These are phyloP conservation scores for Cristatella mucedo DNA, from an alignment of 2,888 invertebrate genomes.

Conservation along the genomic window DNA sequence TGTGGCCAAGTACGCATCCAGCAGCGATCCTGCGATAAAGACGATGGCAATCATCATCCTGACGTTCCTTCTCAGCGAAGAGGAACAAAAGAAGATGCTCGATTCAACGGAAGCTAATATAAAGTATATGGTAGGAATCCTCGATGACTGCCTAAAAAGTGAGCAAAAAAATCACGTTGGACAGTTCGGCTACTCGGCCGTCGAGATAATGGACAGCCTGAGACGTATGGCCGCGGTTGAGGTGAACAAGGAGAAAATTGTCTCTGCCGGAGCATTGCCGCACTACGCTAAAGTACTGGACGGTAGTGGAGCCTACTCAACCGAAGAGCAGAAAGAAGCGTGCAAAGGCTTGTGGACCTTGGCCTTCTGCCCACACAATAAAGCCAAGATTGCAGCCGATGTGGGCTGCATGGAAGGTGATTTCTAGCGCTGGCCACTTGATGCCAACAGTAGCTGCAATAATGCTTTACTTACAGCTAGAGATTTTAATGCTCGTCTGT, in stretches of 20 bases:
- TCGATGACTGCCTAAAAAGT: slow-evolving; percentile 22
- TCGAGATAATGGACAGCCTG: slow-evolving; percentile 25
- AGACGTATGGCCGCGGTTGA: slow-evolving; percentile 25
- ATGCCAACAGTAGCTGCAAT: no score
- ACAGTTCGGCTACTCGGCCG: slow-evolving; percentile 26
- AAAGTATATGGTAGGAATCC: slow-evolving; percentile 23
- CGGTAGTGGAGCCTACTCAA: slow-evolving; percentile 18
- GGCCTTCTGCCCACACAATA: slow-evolving; percentile 26
- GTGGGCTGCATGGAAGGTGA: slow-evolving; percentile 22
- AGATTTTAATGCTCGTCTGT: no score
- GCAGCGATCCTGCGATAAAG: no score
- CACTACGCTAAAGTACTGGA: slow-evolving; percentile 15
- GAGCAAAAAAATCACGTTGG: slow-evolving; percentile 22
- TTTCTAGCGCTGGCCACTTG: no score
- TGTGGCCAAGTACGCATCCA: no score
- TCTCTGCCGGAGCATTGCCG: slow-evolving; percentile 18
- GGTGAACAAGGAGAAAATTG: slow-evolving; percentile 24
- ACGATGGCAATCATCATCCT: slow-evolving; percentile 27
- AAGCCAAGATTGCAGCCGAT: slow-evolving; percentile 18
- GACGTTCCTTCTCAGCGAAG: slow-evolving; percentile 27
- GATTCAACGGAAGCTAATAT: slow-evolving; percentile 23
- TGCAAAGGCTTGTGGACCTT: no score
- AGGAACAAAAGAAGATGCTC: slow-evolving; percentile 26
- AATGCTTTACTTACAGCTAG: no score
- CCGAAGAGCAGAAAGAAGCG: slow-evolving; percentile 24